Evolutionary conservation across 2,888 invertebrate genomes (phyloP).

Genomic region (Macaria notata): DNA sequence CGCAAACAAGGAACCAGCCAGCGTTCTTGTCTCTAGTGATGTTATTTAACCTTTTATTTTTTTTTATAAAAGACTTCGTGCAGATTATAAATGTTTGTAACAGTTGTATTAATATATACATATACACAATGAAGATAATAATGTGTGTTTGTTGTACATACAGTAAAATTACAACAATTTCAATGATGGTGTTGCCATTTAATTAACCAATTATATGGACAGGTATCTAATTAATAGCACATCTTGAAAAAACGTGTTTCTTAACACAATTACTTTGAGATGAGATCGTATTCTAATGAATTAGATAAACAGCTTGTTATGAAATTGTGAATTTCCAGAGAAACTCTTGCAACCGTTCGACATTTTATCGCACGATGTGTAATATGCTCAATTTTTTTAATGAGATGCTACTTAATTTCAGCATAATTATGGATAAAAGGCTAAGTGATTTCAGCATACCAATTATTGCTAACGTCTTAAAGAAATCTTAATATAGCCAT

Average conservation of each 20-base stretch:
- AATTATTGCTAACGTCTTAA: not conserved
- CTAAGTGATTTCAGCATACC: not conserved
- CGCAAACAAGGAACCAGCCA: too few relatives aligned
- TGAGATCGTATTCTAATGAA: constrained; percentile 24
- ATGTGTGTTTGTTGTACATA: too few relatives aligned
- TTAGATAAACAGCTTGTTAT: constrained; percentile 27
- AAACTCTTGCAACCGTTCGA: constrained; percentile 28
- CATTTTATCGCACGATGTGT: constrained; percentile 16
- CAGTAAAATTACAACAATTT: too few relatives aligned
- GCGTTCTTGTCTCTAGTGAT: too few relatives aligned
- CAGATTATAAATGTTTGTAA: too few relatives aligned
- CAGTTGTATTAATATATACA: too few relatives aligned
- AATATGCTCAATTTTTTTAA: constrained; percentile 17
- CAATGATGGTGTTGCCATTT: too few relatives aligned
- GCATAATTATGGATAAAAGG: constrained; percentile 9
- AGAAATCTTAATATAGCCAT: too few relatives aligned
- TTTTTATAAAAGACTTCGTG: too few relatives aligned
- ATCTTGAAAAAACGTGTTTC: constrained; percentile 23
- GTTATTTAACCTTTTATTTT: too few relatives aligned
- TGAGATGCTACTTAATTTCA: constrained; percentile 10
- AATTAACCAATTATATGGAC: too few relatives aligned
- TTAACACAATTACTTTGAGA: constrained; percentile 27
- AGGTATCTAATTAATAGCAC: constrained; percentile 9
- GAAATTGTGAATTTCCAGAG: constrained; percentile 28
- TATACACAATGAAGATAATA: too few relatives aligned